Conservation (phyloP, 2,888 invertebrate species). For the Pollenia angustigena region DNA sequence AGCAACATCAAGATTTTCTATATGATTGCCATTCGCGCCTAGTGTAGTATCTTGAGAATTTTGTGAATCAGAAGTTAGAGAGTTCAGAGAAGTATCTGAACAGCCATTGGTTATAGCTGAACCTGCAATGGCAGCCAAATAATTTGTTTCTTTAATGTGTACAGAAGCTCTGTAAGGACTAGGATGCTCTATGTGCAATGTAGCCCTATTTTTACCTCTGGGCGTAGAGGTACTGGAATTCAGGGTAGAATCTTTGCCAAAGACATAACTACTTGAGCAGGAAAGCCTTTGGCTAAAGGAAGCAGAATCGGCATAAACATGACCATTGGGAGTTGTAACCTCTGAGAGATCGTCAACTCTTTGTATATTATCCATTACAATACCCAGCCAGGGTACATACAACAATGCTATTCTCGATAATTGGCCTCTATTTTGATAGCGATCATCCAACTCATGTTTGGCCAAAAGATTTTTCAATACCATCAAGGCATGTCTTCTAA, state of each 20-base stretch:
- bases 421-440: constrained; percentile 92
- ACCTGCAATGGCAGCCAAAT: constrained; percentile 89
- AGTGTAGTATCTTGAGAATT: constrained; percentile 81
- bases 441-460: constrained; percentile 97
- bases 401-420: constrained; percentile 93
- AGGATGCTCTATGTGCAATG: constrained; percentile 90
- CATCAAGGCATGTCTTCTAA: constrained; percentile 91
- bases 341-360: constrained; percentile 86
- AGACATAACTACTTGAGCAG: constrained; percentile 86
- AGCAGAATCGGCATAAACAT: constrained; percentile 83
- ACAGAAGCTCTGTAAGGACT: constrained; percentile 88
- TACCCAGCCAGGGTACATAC: constrained; percentile 95
- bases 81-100: constrained; percentile 91
- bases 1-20: constrained; percentile 78
- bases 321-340: constrained; percentile 80
- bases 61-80: constrained; percentile 86
- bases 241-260: constrained; percentile 84
- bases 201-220: constrained; percentile 88
- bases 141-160: constrained; percentile 90
- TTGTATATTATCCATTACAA: constrained; percentile 94
- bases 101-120: constrained; percentile 89
- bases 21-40: constrained; percentile 77
- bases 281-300: constrained; percentile 85
- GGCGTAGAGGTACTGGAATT: constrained; percentile 83
- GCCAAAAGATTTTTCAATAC: constrained; percentile 94